These are phyloP conservation scores for Agrotis segetum DNA, from an alignment of 2,888 invertebrate genomes.

Conservation along the genomic window DNA sequence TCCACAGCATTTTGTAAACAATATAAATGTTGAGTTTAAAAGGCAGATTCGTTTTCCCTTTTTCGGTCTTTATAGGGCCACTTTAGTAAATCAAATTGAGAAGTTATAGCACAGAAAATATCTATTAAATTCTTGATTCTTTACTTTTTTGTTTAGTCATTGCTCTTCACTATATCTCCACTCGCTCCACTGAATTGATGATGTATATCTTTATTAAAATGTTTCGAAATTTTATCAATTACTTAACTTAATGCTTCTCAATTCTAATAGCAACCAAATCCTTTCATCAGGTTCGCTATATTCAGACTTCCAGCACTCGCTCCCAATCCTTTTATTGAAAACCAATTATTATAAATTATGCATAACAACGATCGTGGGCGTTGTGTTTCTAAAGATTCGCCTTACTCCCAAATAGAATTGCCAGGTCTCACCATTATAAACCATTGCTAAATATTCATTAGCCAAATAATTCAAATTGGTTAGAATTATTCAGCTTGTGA, in stretches of 20 bases:
- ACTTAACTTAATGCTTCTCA: background rate
- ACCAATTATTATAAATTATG: conserved; percentile 55
- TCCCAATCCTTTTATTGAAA: conserved; percentile 41
- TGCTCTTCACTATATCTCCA: too few species aligned
- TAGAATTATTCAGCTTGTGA: conserved; percentile 60
- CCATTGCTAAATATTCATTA: conserved; percentile 61
- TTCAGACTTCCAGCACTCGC: conserved; percentile 9
- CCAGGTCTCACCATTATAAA: conserved; percentile 46
- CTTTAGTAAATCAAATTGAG: background rate
- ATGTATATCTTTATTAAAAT: too few species aligned
- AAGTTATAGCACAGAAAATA: too few species aligned
- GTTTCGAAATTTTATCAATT: too few species aligned
- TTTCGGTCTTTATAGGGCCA: background rate
- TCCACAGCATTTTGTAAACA: conserved; percentile 34
- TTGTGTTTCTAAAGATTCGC: conserved; percentile 48
- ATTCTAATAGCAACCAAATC: conserved; percentile 3
- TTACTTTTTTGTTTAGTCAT: too few species aligned
- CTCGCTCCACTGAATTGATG: too few species aligned
- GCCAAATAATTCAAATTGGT: conserved; percentile 58
- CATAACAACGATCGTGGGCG: conserved; percentile 41
- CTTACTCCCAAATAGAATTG: conserved; percentile 40
- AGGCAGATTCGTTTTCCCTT: background rate
- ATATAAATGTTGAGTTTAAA: conserved; percentile 27
- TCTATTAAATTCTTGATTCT: too few species aligned
- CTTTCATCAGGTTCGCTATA: background rate